Percentiles rank a stretch among this genome's conserved stretches.
Evolutionary conservation across 2,797 vertebrate species (phyloP).

Genomic region (Chromobotia macracanthus): DNA sequence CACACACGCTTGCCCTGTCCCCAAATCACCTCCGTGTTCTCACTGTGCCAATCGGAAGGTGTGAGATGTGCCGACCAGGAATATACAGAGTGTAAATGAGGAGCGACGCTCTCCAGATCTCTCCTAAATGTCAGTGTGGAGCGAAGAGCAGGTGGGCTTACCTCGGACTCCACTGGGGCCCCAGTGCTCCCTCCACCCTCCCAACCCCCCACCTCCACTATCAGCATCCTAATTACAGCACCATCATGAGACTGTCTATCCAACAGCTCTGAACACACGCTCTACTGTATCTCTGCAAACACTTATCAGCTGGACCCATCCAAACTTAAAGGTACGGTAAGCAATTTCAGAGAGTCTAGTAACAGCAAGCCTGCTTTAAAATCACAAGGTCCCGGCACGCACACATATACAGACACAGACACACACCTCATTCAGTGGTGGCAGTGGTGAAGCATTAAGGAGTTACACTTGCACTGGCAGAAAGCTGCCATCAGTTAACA

Average conservation of each 20-base stretch:
- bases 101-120: conserved; percentile 66
- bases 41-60: conserved; percentile 34
- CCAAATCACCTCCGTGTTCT: conserved; percentile 12
- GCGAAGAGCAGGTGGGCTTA: background rate
- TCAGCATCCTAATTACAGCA: too few species aligned
- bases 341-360: too few species aligned
- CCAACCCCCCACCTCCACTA: too few species aligned
- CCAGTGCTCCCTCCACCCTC: too few species aligned
- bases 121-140: conserved; percentile 71
- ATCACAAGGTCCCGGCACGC: too few species aligned
- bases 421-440: conserved; percentile 9
- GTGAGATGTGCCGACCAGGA: background rate
- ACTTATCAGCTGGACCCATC: too few species aligned
- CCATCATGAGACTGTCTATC: too few species aligned
- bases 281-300: too few species aligned
- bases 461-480: conserved; percentile 38
- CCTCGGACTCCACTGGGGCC: conserved; percentile 26
- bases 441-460: conserved; percentile 54
- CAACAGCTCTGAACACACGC: too few species aligned
- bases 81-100: conserved; percentile 2
- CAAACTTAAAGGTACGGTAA: too few species aligned
- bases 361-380: too few species aligned
- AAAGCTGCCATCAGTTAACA: background rate
- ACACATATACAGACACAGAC: conserved; percentile 27
- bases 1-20: too few species aligned